Evolutionary conservation across 37 sponge, comb jelly and placozoan genomes (phyloP), one percentile per base, ranked within the genome.

Genomic region (Halichondria panicea): DNA sequence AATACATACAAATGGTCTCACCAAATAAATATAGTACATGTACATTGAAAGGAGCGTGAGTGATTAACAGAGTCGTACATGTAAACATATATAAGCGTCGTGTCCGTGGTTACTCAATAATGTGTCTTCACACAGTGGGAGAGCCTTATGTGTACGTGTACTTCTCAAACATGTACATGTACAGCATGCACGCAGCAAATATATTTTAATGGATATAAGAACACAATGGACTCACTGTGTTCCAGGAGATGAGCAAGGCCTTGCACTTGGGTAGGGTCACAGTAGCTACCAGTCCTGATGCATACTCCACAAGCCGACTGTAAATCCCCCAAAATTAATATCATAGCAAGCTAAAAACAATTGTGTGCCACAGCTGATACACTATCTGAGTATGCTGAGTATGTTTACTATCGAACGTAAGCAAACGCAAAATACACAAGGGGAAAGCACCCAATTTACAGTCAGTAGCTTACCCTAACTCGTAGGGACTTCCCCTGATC

Each of bases 221-320:
- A 9, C 38, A 34, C 43, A 30, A 22, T 3, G 7, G 11, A 41
- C 82, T 81, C 60, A 91, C 92, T 87, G 76, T 91, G 92, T 38
- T 91, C 92, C 24, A 91, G 44, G 59, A 91, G 76, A 54, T 91
- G 92, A 21, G 92, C 92, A 39, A 91, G 62, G 0, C 92, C 92
- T 33, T 80, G 92, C 18, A 91, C 45, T 0, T 91, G 80, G 13
- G 32, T 38, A 25, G 92, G 88, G 44, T 91, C 92, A 3, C 75
- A 81, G 42, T 79, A 79, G 31, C 84, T 87, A n/a, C 92, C 92
- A 55, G 78, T 80, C 2, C 82, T 62, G 19, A 91, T 69, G 74
- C 92, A 91, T 41, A 91, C 35, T n/a, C 74, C 88, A 87, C 80
- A 86, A 1, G 92, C 92, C 34, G 87, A 61, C 88, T 91, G 60